Evolutionary conservation across 2,113 vertebrate genomes (phyloP), one percentile per base, ranked within the genome.

Genomic region (Sapajus apella): DNA sequence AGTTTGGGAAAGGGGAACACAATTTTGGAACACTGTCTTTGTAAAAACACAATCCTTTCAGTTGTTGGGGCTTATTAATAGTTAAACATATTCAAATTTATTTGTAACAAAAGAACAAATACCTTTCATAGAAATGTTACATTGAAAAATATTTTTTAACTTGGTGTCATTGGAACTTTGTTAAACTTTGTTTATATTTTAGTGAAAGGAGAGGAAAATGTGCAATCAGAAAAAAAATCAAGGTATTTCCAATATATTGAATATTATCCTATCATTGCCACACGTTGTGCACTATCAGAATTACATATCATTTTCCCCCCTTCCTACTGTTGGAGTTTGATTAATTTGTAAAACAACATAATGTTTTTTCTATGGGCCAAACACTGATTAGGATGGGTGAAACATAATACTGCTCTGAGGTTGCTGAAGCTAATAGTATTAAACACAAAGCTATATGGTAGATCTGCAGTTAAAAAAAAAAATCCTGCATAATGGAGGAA

Each of bases 161-260:
- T 94, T 68, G 45, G 32, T 70, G 10, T 55, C 16, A 45, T 18
- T 85, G 25, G 66, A 52, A n/a, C 17, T 75, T 84, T 70, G 68
- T 91, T 77, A 75, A 73, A 75, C 25, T 92, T 93, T 76, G 37
- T 66, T 95, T 91, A 35, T 56, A 17, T 83, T 94, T 86, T 90
- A 30, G 25, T n/a, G 30, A 82, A 85, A 45, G 79, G n/a, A 95
- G 72, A 90, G 68, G 68, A 83, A 88, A 85, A 87, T 87, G 18
- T 43, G 92, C 7, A n/a, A 64, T 70, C 25, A 86, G 64, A 81
- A 94, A 25, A 58, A 61, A 64, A 32, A 30, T 85, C 32, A 77
- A 47, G 72, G 3, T 94, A 96, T 83, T 85, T 88, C 11, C 11
- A 61, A 43, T 56, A 27, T 52, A 61, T 79, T 77, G 35, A 30